These are phyloP conservation scores for Pseudeuparius sepicola DNA, from an alignment of 2,888 invertebrate species.

Conservation along the genomic window DNA sequence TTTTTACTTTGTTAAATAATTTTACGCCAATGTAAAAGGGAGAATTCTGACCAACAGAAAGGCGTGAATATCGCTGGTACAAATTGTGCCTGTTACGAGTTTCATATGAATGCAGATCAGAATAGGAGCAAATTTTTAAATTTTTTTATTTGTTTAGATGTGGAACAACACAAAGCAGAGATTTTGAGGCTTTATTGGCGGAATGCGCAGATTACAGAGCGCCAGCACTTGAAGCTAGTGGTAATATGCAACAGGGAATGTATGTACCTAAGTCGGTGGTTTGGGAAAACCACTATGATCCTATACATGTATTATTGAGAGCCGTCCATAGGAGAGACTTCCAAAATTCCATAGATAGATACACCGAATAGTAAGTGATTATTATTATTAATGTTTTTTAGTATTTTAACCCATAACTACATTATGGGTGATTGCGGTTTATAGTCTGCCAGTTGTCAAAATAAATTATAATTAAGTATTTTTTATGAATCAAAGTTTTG, in stretches of 20 bases:
- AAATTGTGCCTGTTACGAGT: no score
- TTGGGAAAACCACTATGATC: constrained; percentile 93
- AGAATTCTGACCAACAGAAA: no score
- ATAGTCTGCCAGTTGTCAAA: no score
- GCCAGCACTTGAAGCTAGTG: constrained; percentile 74
- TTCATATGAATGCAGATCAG: no score
- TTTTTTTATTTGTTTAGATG: no score
- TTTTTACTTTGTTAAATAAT: no score
- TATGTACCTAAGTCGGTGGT: constrained; percentile 68
- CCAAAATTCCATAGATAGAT: constrained; percentile 90
- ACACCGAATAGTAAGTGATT: constrained; percentile 68
- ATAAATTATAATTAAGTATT: no score
- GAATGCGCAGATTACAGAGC: constrained; percentile 57
- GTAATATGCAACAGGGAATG: constrained; percentile 71
- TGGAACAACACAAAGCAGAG: constrained; percentile 80
- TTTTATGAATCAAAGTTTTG: no score
- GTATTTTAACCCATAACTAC: constrained; percentile 8
- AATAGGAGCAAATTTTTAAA: no score
- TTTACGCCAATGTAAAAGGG: no score
- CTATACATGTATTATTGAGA: constrained; percentile 81
- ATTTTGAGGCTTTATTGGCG: constrained; percentile 77
- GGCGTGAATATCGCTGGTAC: no score
- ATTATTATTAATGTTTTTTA: constrained; percentile 6
- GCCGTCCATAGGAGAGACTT: constrained; percentile 89
- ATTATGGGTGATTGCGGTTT: no score